These are phyloP conservation scores for Diabrotica undecimpunctata DNA, from an alignment of 1,140 invertebrate species.

Conservation along the genomic window DNA sequence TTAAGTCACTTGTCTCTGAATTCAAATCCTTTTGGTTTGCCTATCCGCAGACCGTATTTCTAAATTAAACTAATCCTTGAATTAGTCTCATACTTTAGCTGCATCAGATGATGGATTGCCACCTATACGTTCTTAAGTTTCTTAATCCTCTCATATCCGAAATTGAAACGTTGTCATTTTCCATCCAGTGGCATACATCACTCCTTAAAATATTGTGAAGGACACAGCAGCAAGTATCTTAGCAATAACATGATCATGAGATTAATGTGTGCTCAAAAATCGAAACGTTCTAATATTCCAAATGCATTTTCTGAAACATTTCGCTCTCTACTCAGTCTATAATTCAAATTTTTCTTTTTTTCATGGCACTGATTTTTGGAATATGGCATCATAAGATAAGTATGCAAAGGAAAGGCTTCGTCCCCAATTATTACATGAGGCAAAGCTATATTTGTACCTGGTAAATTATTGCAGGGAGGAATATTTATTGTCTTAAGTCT, in stretches of 20 bases:
- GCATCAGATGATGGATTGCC: too few species aligned
- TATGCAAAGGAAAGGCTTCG: conserved; percentile 48
- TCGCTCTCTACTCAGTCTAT: conserved; percentile 17
- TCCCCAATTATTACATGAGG: too few species aligned
- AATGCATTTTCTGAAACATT: conserved; percentile 41
- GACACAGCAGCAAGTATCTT: neutral
- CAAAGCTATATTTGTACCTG: too few species aligned
- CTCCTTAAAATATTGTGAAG: neutral
- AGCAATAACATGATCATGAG: neutral
- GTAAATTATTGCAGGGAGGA: neutral
- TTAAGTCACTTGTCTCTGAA: too few species aligned
- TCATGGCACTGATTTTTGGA: conserved; percentile 30
- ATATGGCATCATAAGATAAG: conserved; percentile 47
- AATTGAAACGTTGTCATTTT: too few species aligned
- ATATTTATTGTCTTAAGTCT: conserved; percentile 20
- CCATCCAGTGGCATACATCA: too few species aligned
- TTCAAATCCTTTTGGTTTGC: too few species aligned
- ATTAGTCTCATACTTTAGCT: too few species aligned
- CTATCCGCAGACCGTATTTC: too few species aligned
- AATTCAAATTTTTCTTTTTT: conserved; percentile 34
- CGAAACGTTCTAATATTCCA: neutral
- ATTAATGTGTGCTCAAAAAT: neutral
- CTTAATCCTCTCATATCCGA: too few species aligned
- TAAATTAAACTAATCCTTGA: too few species aligned
- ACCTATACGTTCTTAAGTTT: too few species aligned